Base-by-base conservation (phyloP, 2,888 invertebrate genomes). In the Hybos culiciformis region DNA sequence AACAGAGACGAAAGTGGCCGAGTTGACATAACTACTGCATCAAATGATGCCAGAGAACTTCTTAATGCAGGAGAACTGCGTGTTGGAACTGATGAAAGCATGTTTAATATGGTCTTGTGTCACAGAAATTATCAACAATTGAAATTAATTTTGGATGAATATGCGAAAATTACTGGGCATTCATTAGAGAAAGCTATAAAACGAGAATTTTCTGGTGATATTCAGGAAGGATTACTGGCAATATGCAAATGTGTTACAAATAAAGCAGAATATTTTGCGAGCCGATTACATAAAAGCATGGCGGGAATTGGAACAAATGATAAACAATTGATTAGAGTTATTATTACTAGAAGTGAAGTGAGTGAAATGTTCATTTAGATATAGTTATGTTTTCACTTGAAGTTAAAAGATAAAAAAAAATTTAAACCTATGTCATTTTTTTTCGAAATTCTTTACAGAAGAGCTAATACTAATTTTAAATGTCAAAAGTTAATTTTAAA, bases 221-320 rank as follows among this genome's bases (percentile, higher is more conserved):
- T 65, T 40, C 79, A 84, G 67, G 78, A 82, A 54, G 88, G 84
- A 17, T 70, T 90, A 26, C 66, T 86, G 51, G 84, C 88, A 46
- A 83, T 90, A 42, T 82, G 84, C 44, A 79, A 80, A 62, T 80
- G 82, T 49, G 82, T 85, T 2, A 79, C 78, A 57, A 83, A 87
- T 63, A 78, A 82, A 63, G 73, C 83, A 1, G 73, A 75, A 26
- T 93, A 82, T 71, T 92, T 90, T 67, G 92, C 92, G 0, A 82
- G 85, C 58, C 77, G 83, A 34, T 70, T 93, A 41, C 80, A 90
- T 66, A 80, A 84, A 59, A 80, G 85, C 42, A 88, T 93, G 87
- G 83, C 83, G 59, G 92, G 93, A 5, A 63, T 84, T 50, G 93
- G 93, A 46, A 93, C 92, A 5, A 83, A 87, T 58, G 92, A 93